Evolutionary conservation across 2,113 vertebrate genomes (phyloP), one percentile per base, ranked within the genome.

Genomic region (Petroica traversi): DNA sequence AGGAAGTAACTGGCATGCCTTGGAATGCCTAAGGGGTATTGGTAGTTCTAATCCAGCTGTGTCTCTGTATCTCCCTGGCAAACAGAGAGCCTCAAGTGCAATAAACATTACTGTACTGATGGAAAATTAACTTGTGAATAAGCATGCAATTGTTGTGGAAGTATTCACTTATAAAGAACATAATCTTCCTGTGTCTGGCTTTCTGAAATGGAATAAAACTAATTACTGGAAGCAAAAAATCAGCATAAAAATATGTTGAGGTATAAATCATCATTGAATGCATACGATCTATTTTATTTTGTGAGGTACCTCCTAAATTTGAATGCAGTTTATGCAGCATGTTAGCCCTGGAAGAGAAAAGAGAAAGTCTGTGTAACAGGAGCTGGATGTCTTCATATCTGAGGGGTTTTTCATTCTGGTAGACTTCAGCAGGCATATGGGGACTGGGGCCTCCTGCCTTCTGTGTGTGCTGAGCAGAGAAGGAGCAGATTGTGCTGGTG

Each of bases 101-200:
- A 34, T 55, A 74, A 86, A 66, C 33, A 46, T 69, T 66, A 54
- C 33, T 49, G n/a, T 45, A 38, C 29, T 66, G 29, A 66, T 34
- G 67, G 63, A 86, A 96, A 95, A 91, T 69, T 80, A 69, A 62
- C 79, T 89, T 89, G 34, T 67, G 66, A 89, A 89, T 40, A 76
- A 78, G 15, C 25, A 36, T 23, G 61, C 36, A 36, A 12, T 72
- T 87, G 36, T 93, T 63, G n/a, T n/a, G 67, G 55, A 77, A 19
- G 33, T 71, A 81, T 49, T 92, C 2, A 12, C 19, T 81, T 92
- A 59, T 48, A 69, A 91, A 77, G 22, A 77, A 66, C 31, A 48
- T 51, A 46, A 68, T 81, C n/a, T 92, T 87, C 59, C 26, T 1
- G 2, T 45, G 25, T 59, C 28, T 82, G 62, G 33, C 40, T 82